These are phyloP conservation scores for Drosophila bocki DNA, from an alignment of 1,140 invertebrate species.

Conservation along the genomic window DNA sequence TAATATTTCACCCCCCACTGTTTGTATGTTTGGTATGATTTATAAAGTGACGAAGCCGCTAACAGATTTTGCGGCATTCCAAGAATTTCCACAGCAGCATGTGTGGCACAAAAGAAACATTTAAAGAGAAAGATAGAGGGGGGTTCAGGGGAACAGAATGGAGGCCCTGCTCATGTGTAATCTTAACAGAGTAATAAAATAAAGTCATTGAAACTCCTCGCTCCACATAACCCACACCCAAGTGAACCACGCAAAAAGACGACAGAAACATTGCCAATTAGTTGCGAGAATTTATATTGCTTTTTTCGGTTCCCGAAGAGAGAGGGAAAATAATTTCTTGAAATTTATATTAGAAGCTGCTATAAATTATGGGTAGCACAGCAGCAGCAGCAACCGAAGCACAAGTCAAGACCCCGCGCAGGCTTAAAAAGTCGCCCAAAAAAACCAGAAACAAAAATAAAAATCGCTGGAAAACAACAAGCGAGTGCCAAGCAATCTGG, in stretches of 20 bases:
- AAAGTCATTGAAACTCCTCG: conserved; percentile 63
- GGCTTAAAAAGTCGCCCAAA: conserved; percentile 35
- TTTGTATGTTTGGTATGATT: conserved; percentile 54
- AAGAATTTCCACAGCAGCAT: conserved; percentile 61
- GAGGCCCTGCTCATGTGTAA: conserved; percentile 25
- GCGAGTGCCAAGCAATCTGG: conserved; percentile 48
- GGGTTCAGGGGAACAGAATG: background rate
- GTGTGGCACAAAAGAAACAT: conserved; percentile 44
- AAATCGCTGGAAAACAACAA: conserved; percentile 13
- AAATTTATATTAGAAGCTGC: conserved; percentile 78
- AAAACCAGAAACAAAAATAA: conserved; percentile 4
- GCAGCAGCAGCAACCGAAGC: background rate
- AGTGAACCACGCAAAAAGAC: conserved; percentile 12
- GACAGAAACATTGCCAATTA: conserved; percentile 69
- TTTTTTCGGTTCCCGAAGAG: conserved; percentile 37
- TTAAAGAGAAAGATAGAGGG: background rate
- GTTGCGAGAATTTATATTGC: conserved; percentile 80
- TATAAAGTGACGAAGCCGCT: conserved; percentile 74
- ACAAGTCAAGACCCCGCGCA: conserved; percentile 15
- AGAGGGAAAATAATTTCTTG: conserved; percentile 61
- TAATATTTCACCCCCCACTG: background rate
- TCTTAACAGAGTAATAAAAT: conserved; percentile 71
- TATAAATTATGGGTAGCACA: conserved; percentile 65
- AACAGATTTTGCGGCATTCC: conserved; percentile 66
- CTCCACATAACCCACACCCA: conserved; percentile 20